Conservation (phyloP, 30 jellyfish, hydroid and myxozoan genomes). For the Sanderia malayensis region DNA sequence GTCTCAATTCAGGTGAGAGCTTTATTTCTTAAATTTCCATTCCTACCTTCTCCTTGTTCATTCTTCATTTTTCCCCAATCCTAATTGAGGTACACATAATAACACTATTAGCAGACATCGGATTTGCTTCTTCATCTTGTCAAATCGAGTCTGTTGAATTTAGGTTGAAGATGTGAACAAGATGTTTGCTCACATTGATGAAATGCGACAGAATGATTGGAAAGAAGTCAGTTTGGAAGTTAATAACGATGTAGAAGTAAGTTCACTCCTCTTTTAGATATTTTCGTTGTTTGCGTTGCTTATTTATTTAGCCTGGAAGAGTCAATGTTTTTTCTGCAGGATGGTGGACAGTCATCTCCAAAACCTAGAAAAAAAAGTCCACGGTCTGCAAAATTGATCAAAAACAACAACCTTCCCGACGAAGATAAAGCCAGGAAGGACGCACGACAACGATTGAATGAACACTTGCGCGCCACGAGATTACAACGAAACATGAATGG, state of each 20-base stretch:
- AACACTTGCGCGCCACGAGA: constrained; percentile 53
- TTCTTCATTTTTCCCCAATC: too few species aligned
- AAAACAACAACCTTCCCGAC: constrained; percentile 46
- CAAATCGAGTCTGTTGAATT: too few species aligned
- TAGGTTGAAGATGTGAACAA: constrained; percentile 87
- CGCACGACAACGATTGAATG: constrained; percentile 64
- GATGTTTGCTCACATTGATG: constrained; percentile 78
- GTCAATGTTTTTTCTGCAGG: too few species aligned
- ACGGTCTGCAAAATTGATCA: constrained; percentile 23
- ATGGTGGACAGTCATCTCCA: constrained; percentile 55
- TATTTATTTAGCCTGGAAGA: not conserved
- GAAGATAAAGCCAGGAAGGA: constrained; percentile 78
- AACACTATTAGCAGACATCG: too few species aligned
- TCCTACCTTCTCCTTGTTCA: too few species aligned
- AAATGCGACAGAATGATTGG: constrained; percentile 81
- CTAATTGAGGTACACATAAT: too few species aligned
- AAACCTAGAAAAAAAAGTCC: constrained; percentile 61
- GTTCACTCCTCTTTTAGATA: not conserved
- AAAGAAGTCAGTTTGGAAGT: constrained; percentile 32
- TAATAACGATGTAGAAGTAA: constrained; percentile 31
- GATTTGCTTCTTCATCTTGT: too few species aligned
- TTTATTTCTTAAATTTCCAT: too few species aligned
- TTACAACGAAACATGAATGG: constrained; percentile 30
- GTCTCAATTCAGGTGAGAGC: constrained; percentile 78
- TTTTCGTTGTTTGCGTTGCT: not conserved